Evolutionary conservation across 1,140 invertebrate species (phyloP).

Genomic region (Drosophila lini): DNA sequence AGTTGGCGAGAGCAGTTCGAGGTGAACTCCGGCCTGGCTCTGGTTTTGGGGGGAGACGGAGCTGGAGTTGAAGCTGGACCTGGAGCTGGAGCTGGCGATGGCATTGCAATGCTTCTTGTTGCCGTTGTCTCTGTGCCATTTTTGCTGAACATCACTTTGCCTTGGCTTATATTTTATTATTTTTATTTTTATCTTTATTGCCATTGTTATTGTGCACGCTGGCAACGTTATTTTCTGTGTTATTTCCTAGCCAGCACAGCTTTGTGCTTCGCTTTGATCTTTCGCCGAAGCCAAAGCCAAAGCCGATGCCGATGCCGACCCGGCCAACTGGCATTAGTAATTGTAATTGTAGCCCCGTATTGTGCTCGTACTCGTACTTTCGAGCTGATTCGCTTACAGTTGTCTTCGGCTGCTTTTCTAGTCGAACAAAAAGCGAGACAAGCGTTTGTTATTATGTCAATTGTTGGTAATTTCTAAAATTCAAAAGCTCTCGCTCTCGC

Average conservation of each 20-base stretch:
- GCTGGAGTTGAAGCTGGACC: background rate
- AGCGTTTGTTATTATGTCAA: conserved; percentile 69
- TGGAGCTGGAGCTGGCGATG: conserved; percentile 1
- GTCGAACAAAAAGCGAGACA: conserved; percentile 35
- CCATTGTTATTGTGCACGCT: conserved; percentile 54
- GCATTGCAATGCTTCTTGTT: conserved; percentile 29
- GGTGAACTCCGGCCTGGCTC: conserved; percentile 10
- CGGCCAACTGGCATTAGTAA: conserved; percentile 67
- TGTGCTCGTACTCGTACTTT: conserved; percentile 35
- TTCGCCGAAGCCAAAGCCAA: conserved; percentile 47
- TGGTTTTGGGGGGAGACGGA: background rate
- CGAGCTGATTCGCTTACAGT: conserved; percentile 43
- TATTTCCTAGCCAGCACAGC: conserved; percentile 55
- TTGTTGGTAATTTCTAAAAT: conserved; percentile 62
- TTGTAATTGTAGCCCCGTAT: conserved; percentile 60
- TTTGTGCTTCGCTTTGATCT: conserved; percentile 72
- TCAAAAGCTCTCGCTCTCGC: conserved; percentile 21
- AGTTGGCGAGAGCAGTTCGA: conserved; percentile 39
- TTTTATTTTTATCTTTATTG: conserved; percentile 71
- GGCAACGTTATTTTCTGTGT: conserved; percentile 66
- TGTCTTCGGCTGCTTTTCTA: conserved; percentile 44
- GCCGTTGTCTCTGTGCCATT: conserved; percentile 53
- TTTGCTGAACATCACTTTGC: conserved; percentile 51
- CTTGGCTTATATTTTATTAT: conserved; percentile 75
- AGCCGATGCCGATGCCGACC: conserved; percentile 1